phyloP scores from a whole-genome alignment of 2,113 vertebrate genomes.

The Catharus bicknelli region DNA sequence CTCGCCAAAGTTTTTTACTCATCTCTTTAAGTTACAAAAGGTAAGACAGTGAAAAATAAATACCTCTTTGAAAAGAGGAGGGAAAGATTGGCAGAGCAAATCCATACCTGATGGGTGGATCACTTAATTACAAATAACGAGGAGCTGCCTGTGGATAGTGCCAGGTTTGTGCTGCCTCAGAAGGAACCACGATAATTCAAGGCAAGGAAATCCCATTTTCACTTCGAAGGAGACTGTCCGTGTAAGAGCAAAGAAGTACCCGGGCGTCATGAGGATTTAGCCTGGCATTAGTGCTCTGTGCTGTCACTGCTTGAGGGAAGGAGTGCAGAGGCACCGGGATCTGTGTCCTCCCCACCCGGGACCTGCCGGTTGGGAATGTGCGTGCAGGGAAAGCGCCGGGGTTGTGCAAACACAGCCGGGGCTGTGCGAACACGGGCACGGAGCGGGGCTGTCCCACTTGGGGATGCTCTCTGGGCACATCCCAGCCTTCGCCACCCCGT shows the following conservation, averaged over 20 bases:
- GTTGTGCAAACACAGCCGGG: neutral
- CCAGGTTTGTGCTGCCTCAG: neutral
- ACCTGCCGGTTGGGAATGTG: fast-evolving
- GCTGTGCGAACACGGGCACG: neutral
- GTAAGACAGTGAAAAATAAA: neutral
- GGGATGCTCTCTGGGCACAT: neutral
- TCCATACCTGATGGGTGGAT: neutral
- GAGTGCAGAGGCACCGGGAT: neutral
- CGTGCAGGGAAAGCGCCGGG: neutral
- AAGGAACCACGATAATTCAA: neutral
- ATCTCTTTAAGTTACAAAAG: neutral
- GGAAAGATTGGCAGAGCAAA: neutral
- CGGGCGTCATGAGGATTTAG: neutral
- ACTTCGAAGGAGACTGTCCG: neutral
- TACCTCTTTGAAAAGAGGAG: neutral
- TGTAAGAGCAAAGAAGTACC: neutral
- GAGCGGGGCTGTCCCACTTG: too few species aligned
- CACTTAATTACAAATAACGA: neutral
- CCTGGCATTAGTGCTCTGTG: fast-evolving
- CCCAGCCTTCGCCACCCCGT: neutral
- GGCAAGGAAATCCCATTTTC: neutral
- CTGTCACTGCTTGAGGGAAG: neutral
- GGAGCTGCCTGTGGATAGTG: neutral
- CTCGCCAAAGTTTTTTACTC: neutral
- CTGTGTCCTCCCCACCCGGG: fast-evolving